Base-by-base conservation (phyloP, 2,888 invertebrate species). In the Dioctria rufipes region DNA sequence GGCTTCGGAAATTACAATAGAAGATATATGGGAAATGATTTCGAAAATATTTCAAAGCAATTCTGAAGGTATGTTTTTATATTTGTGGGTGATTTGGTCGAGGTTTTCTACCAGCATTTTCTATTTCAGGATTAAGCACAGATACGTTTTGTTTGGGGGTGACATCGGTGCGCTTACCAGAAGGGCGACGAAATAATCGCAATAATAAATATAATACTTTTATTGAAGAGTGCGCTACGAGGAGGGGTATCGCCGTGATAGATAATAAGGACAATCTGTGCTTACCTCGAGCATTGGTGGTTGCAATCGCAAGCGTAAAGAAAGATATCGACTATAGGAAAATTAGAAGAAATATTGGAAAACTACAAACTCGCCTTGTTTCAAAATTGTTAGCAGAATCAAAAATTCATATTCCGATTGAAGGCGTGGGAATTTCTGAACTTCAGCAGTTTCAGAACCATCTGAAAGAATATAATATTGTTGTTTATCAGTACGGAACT, bases 131-230 rank as follows among this genome's bases (percentile, higher is more conserved):
- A 40, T 80, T 84, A 2, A 82, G 77, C 39, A 81, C 83, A 0
- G 84, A 84, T 65, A 84, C 83, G n/a, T 85, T 83, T 78, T 80
- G 80, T 42, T 42, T 83, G 9, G 77, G 63, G 54, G 73, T 83
- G n/a, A 81, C 82, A 51, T 80, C 81, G 37, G 82, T 82, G 2
- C 58, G 60, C 4, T 11, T 77, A 1, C 77, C 77, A 6, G 13
- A 13, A 46, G 60, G 60, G 2, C 39, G 51, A 13, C 58, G 42
- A 60, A 60, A 54, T 9, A 5, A 1, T 40, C 39, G 60, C 5
- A 5, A 3, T 54, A 54, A 6, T 11, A 77, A 43, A 77, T 60
- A 77, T 39, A 46, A 49, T 13, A 54, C 66, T 11, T 78, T 66
- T 42, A 40, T 51, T 13, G 78, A 78, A 78, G 78, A 78, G 49